Percentiles rank a stretch among this genome's conserved stretches.
Conservation (phyloP, 2,113 vertebrate species). For the Brienomyrus longianalis region DNA sequence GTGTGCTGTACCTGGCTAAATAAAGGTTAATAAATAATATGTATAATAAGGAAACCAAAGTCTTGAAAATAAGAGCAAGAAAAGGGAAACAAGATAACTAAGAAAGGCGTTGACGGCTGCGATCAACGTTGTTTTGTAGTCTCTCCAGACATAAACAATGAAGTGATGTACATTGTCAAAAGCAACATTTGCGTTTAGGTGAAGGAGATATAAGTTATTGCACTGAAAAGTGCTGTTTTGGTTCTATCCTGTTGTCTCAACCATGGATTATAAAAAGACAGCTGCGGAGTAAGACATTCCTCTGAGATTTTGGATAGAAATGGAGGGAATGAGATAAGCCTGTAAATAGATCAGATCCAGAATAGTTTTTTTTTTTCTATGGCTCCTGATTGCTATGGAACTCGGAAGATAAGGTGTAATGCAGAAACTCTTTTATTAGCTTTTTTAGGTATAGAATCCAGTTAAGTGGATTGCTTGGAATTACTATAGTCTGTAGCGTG, state of each 20-base stretch:
- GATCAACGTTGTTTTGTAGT: not conserved
- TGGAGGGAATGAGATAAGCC: not conserved
- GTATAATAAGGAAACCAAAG: not conserved
- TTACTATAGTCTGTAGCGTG: not conserved
- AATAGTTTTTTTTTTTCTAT: not conserved
- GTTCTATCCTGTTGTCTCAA: not conserved
- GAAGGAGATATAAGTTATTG: not conserved
- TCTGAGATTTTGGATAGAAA: not conserved
- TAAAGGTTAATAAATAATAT: not conserved
- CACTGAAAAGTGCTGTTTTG: not conserved
- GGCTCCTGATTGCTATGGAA: not conserved
- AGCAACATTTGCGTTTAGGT: not conserved
- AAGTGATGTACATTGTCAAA: not conserved
- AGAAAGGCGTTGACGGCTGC: not conserved
- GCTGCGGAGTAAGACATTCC: not conserved
- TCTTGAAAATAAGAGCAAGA: not conserved
- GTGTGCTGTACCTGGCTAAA: not conserved
- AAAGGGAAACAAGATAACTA: not conserved
- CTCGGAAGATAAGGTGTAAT: not conserved
- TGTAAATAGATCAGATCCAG: slow-evolving; percentile 1
- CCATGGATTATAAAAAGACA: not conserved
- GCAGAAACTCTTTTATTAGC: not conserved
- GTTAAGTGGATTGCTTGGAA: not conserved
- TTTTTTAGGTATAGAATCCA: not conserved
- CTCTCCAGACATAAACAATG: not conserved